These are phyloP conservation scores for Rafetus swinhoei DNA, from an alignment of 2,113 vertebrate genomes.

Conservation along the genomic window DNA sequence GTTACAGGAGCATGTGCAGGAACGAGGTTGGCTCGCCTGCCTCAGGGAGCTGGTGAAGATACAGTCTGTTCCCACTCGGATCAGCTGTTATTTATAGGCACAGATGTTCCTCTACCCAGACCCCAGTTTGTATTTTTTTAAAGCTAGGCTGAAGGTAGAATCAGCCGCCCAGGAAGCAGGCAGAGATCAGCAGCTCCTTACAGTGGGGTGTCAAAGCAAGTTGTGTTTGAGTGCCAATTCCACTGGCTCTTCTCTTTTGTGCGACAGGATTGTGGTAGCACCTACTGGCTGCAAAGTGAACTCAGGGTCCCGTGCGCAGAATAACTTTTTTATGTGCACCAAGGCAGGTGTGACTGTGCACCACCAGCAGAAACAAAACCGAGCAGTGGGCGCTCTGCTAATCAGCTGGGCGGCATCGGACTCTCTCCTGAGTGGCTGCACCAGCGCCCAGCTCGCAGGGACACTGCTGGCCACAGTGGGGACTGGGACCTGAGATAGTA, in stretches of 20 bases:
- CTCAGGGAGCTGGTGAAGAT: slow-evolving; percentile 57
- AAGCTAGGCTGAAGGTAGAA: background rate
- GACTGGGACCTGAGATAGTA: fast-evolving
- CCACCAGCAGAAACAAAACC: too few species aligned
- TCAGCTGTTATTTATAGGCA: slow-evolving; percentile 54
- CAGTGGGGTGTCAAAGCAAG: background rate
- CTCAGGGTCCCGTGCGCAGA: background rate
- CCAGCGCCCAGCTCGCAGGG: too few species aligned
- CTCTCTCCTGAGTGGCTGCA: too few species aligned
- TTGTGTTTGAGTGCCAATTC: fast-evolving
- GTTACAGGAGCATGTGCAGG: background rate
- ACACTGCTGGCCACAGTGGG: too few species aligned
- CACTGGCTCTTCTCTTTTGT: background rate
- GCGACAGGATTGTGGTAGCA: background rate
- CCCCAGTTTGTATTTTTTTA: background rate
- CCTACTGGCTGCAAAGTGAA: background rate
- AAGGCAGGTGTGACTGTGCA: too few species aligned
- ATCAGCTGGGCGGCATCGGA: too few species aligned
- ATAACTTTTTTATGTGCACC: too few species aligned
- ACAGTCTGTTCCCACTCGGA: slow-evolving; percentile 65
- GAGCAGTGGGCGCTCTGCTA: too few species aligned
- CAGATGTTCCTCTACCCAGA: slow-evolving; percentile 66
- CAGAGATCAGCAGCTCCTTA: fast-evolving
- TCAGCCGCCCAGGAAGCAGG: background rate
- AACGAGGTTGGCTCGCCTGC: slow-evolving; percentile 5